Conservation (phyloP, 2,888 invertebrate genomes). For the Alviniconcha strummeri region DNA sequence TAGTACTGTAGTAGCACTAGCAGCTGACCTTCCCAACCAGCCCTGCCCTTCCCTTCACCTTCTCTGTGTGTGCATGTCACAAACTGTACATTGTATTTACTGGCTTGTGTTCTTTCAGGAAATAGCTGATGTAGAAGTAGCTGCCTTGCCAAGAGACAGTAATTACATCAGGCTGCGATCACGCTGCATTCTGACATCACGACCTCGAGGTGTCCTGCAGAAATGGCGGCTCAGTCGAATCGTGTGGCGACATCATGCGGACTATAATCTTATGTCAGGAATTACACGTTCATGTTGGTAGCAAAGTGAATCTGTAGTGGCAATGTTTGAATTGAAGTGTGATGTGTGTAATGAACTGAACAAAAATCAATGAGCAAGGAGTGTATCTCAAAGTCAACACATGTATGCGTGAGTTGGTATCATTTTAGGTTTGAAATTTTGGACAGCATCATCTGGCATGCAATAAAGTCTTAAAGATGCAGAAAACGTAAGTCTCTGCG, state of each 20-base stretch:
- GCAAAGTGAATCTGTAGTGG: too few relatives aligned
- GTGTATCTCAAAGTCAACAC: too few relatives aligned
- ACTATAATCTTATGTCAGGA: conserved; percentile 93
- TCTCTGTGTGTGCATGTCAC: not conserved
- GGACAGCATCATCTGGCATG: too few relatives aligned
- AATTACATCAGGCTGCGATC: conserved; percentile 72
- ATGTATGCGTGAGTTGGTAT: too few relatives aligned
- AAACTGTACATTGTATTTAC: not conserved
- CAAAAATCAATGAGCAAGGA: too few relatives aligned
- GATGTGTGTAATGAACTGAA: too few relatives aligned
- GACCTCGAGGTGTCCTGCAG: conserved; percentile 85
- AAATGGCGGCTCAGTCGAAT: conserved; percentile 93
- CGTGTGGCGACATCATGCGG: conserved; percentile 91
- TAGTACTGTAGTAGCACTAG: too few relatives aligned
- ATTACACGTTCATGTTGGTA: conserved; percentile 95
- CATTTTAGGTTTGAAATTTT: too few relatives aligned
- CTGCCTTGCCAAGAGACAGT: conserved; percentile 79
- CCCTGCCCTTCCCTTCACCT: not conserved
- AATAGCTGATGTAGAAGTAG: conserved; percentile 84
- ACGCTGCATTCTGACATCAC: conserved; percentile 92
- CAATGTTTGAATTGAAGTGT: too few relatives aligned
- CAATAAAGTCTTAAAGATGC: too few relatives aligned
- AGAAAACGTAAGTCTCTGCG: too few relatives aligned
- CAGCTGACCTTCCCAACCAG: too few relatives aligned
- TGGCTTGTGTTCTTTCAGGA: conserved; percentile 76